Base-by-base conservation (phyloP, 2,113 vertebrate species). In the Charadrius vociferus region DNA sequence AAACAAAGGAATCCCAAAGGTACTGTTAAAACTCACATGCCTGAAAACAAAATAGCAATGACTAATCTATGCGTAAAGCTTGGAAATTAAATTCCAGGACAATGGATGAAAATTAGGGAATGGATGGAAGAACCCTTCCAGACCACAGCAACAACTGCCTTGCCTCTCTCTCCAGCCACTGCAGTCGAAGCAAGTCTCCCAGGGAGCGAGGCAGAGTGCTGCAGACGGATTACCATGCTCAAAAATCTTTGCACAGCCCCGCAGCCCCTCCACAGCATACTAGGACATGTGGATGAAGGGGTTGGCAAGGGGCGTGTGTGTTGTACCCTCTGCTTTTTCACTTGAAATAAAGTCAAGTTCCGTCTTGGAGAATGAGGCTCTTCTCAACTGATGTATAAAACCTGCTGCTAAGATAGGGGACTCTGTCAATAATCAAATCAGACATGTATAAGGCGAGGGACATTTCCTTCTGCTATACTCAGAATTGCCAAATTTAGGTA, bases 401-500 rank as follows among this genome's bases (percentile, higher is more conserved):
- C 85, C 81, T 93, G 88, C 94, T 97, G 63, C 80, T 66, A 87
- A 89, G 81, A 83, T 55, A 73, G 68, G 82, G 71, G 66, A 92
- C 56, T 91, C 79, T 90, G 68, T 62, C 39, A 4, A 91, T 91
- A 97, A 94, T 92, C 83, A 93, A 95, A 88, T 80, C 88, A 96
- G 88, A 95, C 81, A 90, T 83, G 95, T 95, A 81, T 82, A 75
- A 82, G 80, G 83, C 93, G 93, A 84, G 91, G 95, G 90, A 75
- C n/a, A 56, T 88, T 85, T 86, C 95, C 91, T 88, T 97, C 84
- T 52, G 94, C 37, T 91, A 77, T 65, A 61, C 83, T 75, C 74
- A 66, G 52, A 90, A 94, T 95, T 96, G 41, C 80, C 93, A 95
- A 85, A 77, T 95, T 85, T 89, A 93, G 91, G 92, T 90, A 63